Percentiles rank a stretch among this genome's conserved stretches.
phyloP scores from a whole-genome alignment of 2,888 invertebrate species.

The Odontothrips loti region DNA sequence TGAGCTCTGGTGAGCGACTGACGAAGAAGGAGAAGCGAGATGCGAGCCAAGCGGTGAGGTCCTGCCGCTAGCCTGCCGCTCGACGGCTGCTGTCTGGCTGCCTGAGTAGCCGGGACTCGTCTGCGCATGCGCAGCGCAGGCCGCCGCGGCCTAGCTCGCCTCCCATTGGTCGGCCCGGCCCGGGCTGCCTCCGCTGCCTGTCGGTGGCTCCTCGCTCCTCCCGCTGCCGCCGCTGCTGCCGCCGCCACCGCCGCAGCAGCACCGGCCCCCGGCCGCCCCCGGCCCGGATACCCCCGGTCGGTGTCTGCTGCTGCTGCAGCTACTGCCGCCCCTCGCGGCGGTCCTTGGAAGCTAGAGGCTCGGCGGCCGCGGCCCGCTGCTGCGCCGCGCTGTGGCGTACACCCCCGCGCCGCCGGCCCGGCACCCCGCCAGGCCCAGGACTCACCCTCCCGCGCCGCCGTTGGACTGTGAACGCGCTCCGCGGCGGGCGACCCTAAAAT shows the following conservation, averaged over 20 bases:
- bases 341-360: background rate
- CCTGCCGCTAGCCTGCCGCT: background rate
- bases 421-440: background rate
- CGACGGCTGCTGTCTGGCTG: slow-evolving; percentile 9
- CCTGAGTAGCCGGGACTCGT: slow-evolving; percentile 9
- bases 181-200: slow-evolving; percentile 13
- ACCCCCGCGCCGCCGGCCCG: background rate
- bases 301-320: background rate
- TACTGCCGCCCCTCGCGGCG: slow-evolving; percentile 6
- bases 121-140: slow-evolving; percentile 11
- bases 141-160: slow-evolving; percentile 8
- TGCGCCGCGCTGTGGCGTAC: background rate
- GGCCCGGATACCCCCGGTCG: too few species aligned
- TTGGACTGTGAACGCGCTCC: background rate
- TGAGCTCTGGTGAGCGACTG: slow-evolving; percentile 23
- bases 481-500: background rate
- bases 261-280: background rate
- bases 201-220: slow-evolving; percentile 20
- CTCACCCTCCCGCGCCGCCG: background rate
- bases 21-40: slow-evolving; percentile 18
- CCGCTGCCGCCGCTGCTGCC: background rate
- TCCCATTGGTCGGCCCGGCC: background rate
- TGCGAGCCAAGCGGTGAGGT: background rate
- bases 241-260: background rate
- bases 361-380: background rate